Conservation (phyloP, 2,797 vertebrate species). For the Okamejei kenojei region DNA sequence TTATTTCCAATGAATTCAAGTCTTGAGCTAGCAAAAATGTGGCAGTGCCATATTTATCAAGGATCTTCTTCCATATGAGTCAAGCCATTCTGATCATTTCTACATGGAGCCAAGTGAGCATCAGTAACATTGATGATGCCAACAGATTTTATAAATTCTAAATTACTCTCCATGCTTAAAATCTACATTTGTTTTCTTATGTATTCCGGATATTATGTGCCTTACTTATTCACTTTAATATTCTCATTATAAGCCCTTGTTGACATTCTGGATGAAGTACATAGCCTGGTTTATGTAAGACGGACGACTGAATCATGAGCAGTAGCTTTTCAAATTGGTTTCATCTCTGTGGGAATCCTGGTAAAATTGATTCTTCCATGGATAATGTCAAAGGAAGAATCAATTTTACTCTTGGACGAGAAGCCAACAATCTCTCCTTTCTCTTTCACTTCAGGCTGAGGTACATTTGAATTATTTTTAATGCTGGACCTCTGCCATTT, state of each 20-base stretch:
- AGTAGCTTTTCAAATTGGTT: background rate
- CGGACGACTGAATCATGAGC: background rate
- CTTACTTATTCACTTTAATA: background rate
- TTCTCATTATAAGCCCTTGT: background rate
- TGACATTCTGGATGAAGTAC: background rate
- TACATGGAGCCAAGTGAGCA: background rate
- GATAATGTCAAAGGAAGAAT: background rate
- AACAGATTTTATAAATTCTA: background rate
- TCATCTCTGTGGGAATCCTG: background rate
- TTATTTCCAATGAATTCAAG: background rate
- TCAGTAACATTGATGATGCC: background rate
- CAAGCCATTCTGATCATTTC: background rate
- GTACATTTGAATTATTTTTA: background rate
- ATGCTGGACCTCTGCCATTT: background rate
- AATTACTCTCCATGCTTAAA: background rate
- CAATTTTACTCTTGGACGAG: background rate
- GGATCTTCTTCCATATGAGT: background rate
- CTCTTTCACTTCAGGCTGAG: background rate
- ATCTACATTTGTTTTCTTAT: background rate
- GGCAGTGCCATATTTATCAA: background rate
- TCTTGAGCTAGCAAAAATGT: background rate
- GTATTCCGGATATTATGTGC: background rate
- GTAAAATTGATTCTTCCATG: background rate
- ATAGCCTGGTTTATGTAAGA: background rate
- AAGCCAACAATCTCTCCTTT: background rate